A percentile compares a stretch with the other conserved stretches of the same genome.
Conservation (phyloP, 2,797 vertebrate genomes). For the Amblyraja radiata region DNA sequence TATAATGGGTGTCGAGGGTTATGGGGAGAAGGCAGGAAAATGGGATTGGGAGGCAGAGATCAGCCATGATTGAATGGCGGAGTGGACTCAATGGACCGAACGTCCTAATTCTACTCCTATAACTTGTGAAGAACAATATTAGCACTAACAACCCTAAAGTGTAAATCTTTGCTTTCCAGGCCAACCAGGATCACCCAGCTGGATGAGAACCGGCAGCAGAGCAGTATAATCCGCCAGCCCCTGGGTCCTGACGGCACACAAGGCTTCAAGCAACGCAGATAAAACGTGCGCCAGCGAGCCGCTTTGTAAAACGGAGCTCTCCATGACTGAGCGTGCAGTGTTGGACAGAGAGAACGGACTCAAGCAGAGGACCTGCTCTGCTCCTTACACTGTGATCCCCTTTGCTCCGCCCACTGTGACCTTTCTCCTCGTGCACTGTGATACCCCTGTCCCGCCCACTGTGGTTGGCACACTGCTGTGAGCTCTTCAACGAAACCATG, state of each 20-base stretch:
- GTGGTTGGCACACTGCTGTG: slow-evolving; percentile 55
- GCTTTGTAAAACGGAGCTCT: slow-evolving; percentile 42
- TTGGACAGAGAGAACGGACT: slow-evolving; percentile 50
- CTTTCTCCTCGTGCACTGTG: slow-evolving; percentile 65
- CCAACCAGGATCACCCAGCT: slow-evolving; percentile 66
- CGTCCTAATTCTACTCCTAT: too few relatives aligned
- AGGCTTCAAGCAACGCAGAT: slow-evolving; percentile 93
- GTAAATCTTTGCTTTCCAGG: slow-evolving; percentile 46
- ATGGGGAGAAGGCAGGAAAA: too few relatives aligned
- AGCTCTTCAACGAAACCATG: slow-evolving; percentile 35
- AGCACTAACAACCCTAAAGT: too few relatives aligned
- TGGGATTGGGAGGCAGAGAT: too few relatives aligned
- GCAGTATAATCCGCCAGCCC: slow-evolving; percentile 81
- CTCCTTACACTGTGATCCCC: slow-evolving; percentile 64
- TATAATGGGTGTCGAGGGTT: too few relatives aligned
- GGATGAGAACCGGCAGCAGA: slow-evolving; percentile 78
- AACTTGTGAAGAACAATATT: too few relatives aligned
- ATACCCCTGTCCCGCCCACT: slow-evolving; percentile 57
- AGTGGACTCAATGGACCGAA: too few relatives aligned
- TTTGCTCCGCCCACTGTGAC: slow-evolving; percentile 83
- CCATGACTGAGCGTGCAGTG: slow-evolving; percentile 40
- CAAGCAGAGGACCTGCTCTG: slow-evolving; percentile 55
- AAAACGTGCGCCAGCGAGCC: slow-evolving; percentile 52
- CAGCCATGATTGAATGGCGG: too few relatives aligned
- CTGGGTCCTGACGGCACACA: slow-evolving; percentile 83